Evolutionary conservation across 2,888 invertebrate genomes (phyloP), one percentile per base, ranked within the genome.

Genomic region (Plebejus anna): DNA sequence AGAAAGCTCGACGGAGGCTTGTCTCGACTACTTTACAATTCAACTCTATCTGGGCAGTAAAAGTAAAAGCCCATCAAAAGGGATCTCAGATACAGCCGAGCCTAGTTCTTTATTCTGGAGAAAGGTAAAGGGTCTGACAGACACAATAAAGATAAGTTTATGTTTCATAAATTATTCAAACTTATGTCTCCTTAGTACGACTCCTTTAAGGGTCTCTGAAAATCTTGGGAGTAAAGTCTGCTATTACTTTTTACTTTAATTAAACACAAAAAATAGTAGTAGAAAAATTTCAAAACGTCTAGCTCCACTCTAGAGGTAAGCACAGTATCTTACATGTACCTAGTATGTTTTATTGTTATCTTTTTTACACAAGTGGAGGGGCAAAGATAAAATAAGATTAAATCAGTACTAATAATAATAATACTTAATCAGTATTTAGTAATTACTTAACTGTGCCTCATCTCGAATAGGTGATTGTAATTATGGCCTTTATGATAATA

Each of bases 91-190:
- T 66, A 66, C 11, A 66, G 66, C 66, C 5, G 5, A 66, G 32
- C 66, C 66, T 36, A 66, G 66, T 66, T 66, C 32, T 66, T 66
- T 66, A 66, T 66, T 66, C 66, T 66, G 66, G 66, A 66, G 16
- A 32, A 36, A 32, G 32, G 32, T 36, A 36, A 66, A 66, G 66
- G 32, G 13, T 32, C 11, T 36, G 66, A 32, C 66, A 66, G 32
- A 66, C 32, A 66, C 66, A 66, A 32, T 66, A 66, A 66, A 66
- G 66, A 66, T 66, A 66, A 66, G 66, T 32, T 66, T 66, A 66
- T 66, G 66, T 66, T 66, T 66, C 32, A 66, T 66, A 36, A 13
- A 66, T 66, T 66, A 66, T 66, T 66, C 66, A 66, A 66, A 66
- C 32, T 4, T 36, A 28, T 61, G 61, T 66, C 22, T 36, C 11